Conservation (phyloP, 2,113 vertebrate species). For the Pardalotus punctatus region DNA sequence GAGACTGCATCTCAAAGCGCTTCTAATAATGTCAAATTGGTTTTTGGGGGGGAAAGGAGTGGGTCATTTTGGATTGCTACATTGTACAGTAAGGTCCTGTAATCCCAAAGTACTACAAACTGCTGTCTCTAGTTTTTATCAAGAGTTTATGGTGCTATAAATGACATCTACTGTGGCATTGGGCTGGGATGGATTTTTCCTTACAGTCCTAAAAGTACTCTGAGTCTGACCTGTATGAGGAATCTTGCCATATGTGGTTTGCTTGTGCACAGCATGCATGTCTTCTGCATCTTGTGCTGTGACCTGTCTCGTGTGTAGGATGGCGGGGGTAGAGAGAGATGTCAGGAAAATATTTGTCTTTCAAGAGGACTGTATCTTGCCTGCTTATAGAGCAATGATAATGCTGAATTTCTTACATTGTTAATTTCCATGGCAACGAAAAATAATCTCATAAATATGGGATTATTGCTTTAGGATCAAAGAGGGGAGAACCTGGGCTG, state of each 20-base stretch:
- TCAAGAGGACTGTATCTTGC: background rate
- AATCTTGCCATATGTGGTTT: background rate
- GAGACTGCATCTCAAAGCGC: accelerated
- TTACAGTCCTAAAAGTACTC: background rate
- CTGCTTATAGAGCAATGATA: background rate
- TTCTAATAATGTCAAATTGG: background rate
- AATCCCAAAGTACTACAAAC: background rate
- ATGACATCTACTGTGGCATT: background rate
- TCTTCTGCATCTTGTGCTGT: background rate
- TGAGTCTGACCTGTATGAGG: background rate
- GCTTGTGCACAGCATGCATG: accelerated
- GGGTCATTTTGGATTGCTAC: background rate
- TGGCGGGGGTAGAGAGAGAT: background rate
- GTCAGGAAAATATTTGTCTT: background rate
- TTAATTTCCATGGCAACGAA: constrained; percentile 48
- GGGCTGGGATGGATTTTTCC: background rate
- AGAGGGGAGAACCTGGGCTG: background rate
- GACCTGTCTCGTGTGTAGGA: background rate
- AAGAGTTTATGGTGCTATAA: background rate
- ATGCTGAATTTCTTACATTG: background rate
- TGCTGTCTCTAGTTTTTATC: background rate
- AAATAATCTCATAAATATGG: constrained; percentile 54
- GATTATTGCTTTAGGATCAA: constrained; percentile 50
- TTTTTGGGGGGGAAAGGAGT: background rate
- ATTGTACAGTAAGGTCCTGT: background rate